These are phyloP conservation scores for Plutella xylostella DNA, from an alignment of 2,888 invertebrate species.

Conservation along the genomic window DNA sequence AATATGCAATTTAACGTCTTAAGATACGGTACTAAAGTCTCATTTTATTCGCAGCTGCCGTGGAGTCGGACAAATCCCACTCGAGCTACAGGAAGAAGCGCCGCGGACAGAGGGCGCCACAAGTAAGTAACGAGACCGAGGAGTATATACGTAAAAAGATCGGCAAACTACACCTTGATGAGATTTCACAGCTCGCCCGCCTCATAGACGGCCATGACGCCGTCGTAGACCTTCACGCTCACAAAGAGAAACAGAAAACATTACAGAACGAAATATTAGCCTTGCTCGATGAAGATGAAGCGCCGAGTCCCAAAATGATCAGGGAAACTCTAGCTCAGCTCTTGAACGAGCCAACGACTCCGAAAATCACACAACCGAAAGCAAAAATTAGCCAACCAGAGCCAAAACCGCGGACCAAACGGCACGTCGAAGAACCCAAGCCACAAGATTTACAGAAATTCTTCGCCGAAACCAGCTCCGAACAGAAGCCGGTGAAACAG, in stretches of 20 bases:
- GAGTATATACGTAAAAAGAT: slow-evolving; percentile 52
- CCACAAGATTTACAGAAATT: slow-evolving; percentile 30
- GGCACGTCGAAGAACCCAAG: neutral
- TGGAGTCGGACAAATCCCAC: slow-evolving; percentile 48
- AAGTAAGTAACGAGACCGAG: slow-evolving; percentile 58
- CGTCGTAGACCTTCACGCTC: slow-evolving; percentile 21
- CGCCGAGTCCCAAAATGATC: slow-evolving; percentile 38
- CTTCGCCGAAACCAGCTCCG: slow-evolving; percentile 28
- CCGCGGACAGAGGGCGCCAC: slow-evolving; percentile 39
- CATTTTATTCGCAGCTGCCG: slow-evolving; percentile 32
- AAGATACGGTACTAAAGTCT: neutral
- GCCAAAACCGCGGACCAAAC: slow-evolving; percentile 24
- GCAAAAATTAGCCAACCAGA: slow-evolving; percentile 24
- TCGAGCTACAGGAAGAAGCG: slow-evolving; percentile 54
- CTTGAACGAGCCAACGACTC: slow-evolving; percentile 31
- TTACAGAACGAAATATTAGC: slow-evolving; percentile 53
- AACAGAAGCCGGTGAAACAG: slow-evolving; percentile 30
- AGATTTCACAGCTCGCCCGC: slow-evolving; percentile 46
- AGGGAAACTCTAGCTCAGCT: slow-evolving; percentile 40
- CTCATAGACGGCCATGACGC: slow-evolving; percentile 52
- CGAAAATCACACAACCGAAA: neutral
- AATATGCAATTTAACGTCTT: neutral
- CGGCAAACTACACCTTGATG: slow-evolving; percentile 50
- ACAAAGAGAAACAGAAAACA: slow-evolving; percentile 36
- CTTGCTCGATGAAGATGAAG: slow-evolving; percentile 44